phyloP scores from a whole-genome alignment of 2,797 vertebrate species.

The Furcifer pardalis region DNA sequence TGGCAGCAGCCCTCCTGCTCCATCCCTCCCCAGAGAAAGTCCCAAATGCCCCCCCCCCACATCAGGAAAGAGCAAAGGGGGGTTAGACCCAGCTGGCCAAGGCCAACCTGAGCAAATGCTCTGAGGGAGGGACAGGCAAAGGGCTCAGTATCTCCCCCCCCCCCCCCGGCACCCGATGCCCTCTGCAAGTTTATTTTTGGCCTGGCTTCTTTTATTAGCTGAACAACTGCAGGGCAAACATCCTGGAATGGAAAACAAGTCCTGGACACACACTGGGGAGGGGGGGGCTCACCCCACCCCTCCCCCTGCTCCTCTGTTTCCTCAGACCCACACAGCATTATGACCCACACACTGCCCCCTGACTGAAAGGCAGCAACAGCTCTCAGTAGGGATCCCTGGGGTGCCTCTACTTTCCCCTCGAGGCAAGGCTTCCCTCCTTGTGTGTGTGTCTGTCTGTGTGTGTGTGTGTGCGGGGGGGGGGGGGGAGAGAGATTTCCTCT shows the following conservation, averaged over 20 bases:
- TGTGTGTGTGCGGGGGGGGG: too few species aligned
- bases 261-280: neutral
- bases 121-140: neutral
- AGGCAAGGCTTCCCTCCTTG: neutral
- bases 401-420: too few species aligned
- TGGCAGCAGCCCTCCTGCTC: neutral
- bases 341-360: neutral
- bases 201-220: neutral
- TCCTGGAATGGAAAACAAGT: neutral
- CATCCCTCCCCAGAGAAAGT: too few species aligned
- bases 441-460: too few species aligned
- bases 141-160: too few species aligned
- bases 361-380: neutral
- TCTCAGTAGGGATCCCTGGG: too few species aligned
- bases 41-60: neutral
- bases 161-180: neutral
- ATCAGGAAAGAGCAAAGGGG: too few species aligned
- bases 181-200: neutral
- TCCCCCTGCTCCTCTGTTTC: neutral
- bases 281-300: too few species aligned
- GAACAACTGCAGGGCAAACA: conserved; percentile 7
- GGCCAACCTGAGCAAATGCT: neutral
- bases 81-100: neutral
- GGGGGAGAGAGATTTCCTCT: too few species aligned
- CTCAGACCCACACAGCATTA: neutral